Conservation (phyloP, 2,888 invertebrate genomes). For the Hofmannophila pseudospretella region DNA sequence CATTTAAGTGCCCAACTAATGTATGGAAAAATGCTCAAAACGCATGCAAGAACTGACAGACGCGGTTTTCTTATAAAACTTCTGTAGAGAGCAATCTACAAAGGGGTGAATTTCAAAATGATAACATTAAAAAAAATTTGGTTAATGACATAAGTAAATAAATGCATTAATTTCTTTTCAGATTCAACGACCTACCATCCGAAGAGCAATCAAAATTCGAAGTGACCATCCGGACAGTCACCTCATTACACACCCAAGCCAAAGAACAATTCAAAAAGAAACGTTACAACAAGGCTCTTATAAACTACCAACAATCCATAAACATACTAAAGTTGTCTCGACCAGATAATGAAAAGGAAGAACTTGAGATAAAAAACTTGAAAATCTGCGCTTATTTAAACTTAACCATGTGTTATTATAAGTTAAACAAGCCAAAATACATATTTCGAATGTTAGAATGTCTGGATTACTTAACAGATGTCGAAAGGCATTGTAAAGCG, state of each 20-base stretch:
- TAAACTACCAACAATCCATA: conserved; percentile 52
- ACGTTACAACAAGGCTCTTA: conserved; percentile 42
- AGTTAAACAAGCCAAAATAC: conserved; percentile 52
- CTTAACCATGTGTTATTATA: conserved; percentile 57
- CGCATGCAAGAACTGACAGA: too few relatives aligned
- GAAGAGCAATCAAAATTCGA: conserved; percentile 54
- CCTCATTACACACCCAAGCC: conserved; percentile 42
- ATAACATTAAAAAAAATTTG: too few relatives aligned
- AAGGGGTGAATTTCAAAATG: too few relatives aligned
- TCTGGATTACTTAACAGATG: conserved; percentile 43
- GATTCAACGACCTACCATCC: conserved; percentile 56
- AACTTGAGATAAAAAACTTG: conserved; percentile 36
- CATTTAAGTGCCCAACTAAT: too few relatives aligned
- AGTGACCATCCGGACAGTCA: conserved; percentile 46
- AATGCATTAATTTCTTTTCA: conserved; percentile 32
- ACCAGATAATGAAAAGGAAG: conserved; percentile 35
- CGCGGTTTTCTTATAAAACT: too few relatives aligned
- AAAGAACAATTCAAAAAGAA: conserved; percentile 42
- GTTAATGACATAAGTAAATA: too few relatives aligned
- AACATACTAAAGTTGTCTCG: conserved; percentile 40
- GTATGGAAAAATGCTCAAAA: too few relatives aligned
- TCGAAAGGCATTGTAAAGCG: conserved; percentile 54
- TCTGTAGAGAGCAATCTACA: too few relatives aligned
- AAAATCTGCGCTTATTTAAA: conserved; percentile 50
- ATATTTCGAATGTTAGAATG: conserved; percentile 53